phyloP scores from a whole-genome alignment of 1,140 invertebrate genomes.

The Formica selysi region DNA sequence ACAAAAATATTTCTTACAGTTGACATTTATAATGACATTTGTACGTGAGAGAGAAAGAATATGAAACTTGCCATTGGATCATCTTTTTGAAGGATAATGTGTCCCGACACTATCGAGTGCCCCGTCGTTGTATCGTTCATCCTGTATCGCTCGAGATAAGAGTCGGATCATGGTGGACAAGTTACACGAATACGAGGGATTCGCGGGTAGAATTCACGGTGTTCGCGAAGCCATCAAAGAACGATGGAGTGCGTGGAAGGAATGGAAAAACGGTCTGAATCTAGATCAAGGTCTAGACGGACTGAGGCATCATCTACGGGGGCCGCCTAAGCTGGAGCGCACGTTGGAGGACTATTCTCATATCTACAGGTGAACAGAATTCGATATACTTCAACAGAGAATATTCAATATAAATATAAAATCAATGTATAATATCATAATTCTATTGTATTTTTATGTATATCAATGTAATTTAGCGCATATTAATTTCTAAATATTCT shows the following conservation, averaged over 20 bases:
- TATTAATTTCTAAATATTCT: neutral
- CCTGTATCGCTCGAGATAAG: slow-evolving; percentile 35
- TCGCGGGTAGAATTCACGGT: slow-evolving; percentile 90
- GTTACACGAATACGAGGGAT: slow-evolving; percentile 92
- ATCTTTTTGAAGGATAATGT: slow-evolving; percentile 15
- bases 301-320: slow-evolving; percentile 82
- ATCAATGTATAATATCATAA: neutral
- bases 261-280: slow-evolving; percentile 86
- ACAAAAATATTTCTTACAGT: neutral
- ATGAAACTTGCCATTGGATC: neutral
- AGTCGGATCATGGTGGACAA: slow-evolving; percentile 89
- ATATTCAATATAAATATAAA: neutral
- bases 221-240: slow-evolving; percentile 89
- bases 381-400: too few species aligned
- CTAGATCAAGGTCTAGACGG: slow-evolving; percentile 83
- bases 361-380: slow-evolving; percentile 89
- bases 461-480: neutral
- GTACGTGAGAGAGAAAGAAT: neutral
- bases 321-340: slow-evolving; percentile 83
- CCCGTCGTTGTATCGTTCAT: neutral
- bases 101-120: neutral
- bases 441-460: neutral
- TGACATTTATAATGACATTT: neutral
- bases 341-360: slow-evolving; percentile 90
- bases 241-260: slow-evolving; percentile 88